Percentiles rank a stretch among this genome's conserved stretches.
Conservation (phyloP, 2,797 vertebrate species). For the Coccyzus lansbergi region DNA sequence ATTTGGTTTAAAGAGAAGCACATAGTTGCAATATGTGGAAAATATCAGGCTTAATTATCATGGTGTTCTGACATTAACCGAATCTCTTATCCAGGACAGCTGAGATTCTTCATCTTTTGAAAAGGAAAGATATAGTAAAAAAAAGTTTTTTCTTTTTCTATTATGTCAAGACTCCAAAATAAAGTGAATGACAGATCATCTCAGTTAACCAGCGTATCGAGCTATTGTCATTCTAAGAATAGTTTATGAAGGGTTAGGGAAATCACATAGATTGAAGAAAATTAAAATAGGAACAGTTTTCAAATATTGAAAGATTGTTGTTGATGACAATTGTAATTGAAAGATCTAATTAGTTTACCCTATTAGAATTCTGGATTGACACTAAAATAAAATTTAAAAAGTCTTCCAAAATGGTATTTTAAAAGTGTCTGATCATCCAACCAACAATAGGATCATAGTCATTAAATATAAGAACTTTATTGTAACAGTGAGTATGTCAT, state of each 20-base stretch:
- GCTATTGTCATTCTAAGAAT: neutral
- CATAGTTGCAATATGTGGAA: neutral
- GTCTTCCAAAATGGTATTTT: neutral
- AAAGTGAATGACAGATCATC: neutral
- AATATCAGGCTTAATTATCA: neutral
- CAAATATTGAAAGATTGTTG: neutral
- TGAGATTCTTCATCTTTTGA: neutral
- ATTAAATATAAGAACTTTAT: neutral
- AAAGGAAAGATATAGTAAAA: neutral
- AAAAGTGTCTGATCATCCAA: neutral
- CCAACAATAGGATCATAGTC: neutral
- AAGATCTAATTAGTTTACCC: neutral
- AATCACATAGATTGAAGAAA: neutral
- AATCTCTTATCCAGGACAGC: neutral
- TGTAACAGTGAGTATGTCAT: neutral
- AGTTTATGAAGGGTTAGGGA: neutral
- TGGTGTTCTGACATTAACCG: neutral
- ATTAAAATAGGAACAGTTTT: neutral
- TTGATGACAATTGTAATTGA: neutral
- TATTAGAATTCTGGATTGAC: neutral
- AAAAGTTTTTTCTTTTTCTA: neutral
- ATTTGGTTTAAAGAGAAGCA: neutral
- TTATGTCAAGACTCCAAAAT: neutral
- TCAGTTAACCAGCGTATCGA: neutral
- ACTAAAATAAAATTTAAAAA: neutral